Conservation (phyloP, 2,113 vertebrate genomes). For the Hippocampus mohnikei region DNA sequence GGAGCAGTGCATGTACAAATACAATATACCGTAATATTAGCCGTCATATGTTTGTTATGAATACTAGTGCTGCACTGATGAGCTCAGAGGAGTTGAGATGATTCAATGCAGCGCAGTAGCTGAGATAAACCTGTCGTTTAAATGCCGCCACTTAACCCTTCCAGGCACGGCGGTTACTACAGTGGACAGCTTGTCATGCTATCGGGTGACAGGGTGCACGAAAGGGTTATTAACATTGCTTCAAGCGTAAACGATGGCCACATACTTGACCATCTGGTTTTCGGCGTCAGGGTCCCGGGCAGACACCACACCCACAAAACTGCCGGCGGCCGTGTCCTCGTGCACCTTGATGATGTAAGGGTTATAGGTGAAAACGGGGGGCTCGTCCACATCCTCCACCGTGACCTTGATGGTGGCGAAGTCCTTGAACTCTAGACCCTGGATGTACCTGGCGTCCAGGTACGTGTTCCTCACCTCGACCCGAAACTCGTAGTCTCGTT, state of each 20-base stretch:
- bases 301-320: constrained; percentile 83
- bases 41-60: no score
- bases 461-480: constrained; percentile 90
- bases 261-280: constrained; percentile 87
- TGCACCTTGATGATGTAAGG: constrained; percentile 92
- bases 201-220: no score
- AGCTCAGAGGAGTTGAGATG: no score
- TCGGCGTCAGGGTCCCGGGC: constrained; percentile 86
- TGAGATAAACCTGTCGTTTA: neutral
- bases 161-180: no score
- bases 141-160: no score
- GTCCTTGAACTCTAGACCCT: constrained; percentile 89
- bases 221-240: neutral
- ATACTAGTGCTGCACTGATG: no score
- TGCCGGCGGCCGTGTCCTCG: constrained; percentile 88
- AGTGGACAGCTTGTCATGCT: no score
- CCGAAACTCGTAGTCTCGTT: constrained; percentile 81
- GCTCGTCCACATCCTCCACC: constrained; percentile 87
- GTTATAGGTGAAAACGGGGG: constrained; percentile 83
- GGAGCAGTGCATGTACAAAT: no score
- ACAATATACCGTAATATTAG: no score
- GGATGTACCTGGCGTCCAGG: constrained; percentile 83
- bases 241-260: neutral
- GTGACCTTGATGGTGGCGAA: constrained; percentile 83
- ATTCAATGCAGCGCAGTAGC: no score